Evolutionary conservation across 2,888 invertebrate genomes (phyloP).

Genomic region (Dynastes hyllus): DNA sequence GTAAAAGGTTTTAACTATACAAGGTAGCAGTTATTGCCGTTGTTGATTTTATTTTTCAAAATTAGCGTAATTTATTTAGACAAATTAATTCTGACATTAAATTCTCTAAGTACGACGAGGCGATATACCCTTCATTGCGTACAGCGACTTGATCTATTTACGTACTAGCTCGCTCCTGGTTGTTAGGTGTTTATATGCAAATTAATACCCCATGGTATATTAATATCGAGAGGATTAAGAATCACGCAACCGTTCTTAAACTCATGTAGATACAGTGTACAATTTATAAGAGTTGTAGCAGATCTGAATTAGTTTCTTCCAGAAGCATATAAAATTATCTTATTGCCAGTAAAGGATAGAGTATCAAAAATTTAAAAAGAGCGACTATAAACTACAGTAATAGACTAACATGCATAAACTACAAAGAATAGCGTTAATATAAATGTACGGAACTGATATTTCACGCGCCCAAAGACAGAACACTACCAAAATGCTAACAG

Average conservation of each 20-base stretch:
- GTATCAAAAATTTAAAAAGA: no score
- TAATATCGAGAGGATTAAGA: constrained; percentile 23
- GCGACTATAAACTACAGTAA: no score
- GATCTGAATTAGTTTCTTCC: no score
- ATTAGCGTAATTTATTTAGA: constrained; percentile 31
- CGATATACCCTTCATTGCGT: constrained; percentile 12
- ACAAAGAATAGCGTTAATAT: no score
- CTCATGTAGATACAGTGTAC: neutral
- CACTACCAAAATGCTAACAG: no score
- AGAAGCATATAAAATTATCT: no score
- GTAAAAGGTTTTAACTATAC: constrained; percentile 33
- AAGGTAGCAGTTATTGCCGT: constrained; percentile 33
- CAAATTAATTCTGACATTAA: constrained; percentile 33
- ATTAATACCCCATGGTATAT: constrained; percentile 7
- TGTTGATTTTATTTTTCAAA: constrained; percentile 22
- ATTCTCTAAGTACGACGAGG: constrained; percentile 3
- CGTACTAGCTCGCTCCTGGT: constrained; percentile 1
- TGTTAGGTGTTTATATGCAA: constrained; percentile 38
- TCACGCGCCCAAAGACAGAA: no score
- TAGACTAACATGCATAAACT: no score
- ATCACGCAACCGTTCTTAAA: neutral
- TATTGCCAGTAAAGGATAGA: no score
- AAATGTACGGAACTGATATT: no score
- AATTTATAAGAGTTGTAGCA: no score
- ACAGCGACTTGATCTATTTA: constrained; percentile 13